Evolutionary conservation across 2,797 vertebrate species (phyloP).

Genomic region (Morelia viridis): DNA sequence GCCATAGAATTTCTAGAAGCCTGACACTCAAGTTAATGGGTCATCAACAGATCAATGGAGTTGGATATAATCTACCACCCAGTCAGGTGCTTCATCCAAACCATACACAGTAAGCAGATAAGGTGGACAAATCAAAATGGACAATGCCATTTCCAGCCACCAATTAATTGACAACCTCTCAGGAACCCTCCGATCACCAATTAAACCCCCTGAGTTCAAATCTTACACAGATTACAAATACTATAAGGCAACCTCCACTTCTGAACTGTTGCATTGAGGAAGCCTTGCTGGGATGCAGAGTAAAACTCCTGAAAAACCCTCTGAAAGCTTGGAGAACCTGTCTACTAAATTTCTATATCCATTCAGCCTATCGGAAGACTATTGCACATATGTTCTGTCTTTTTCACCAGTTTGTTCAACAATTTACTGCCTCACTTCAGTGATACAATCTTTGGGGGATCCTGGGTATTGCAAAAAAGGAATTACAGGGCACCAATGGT

Average conservation of each 20-base stretch:
- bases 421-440: too few relatives aligned
- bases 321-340: too few relatives aligned
- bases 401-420: too few relatives aligned
- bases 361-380: too few relatives aligned
- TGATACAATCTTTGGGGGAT: neutral
- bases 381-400: too few relatives aligned
- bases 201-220: too few relatives aligned
- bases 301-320: too few relatives aligned
- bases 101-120: neutral
- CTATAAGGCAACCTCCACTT: too few relatives aligned
- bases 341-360: too few relatives aligned
- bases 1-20: neutral
- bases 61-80: neutral
- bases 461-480: neutral
- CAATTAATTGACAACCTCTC: neutral
- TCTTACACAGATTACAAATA: too few relatives aligned
- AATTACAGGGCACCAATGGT: neutral
- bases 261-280: too few relatives aligned
- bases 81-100: neutral
- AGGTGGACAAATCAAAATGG: neutral
- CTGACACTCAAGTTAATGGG: neutral
- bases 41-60: neutral
- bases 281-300: too few relatives aligned
- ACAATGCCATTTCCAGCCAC: neutral
- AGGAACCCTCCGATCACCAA: neutral